phyloP scores from a whole-genome alignment of 1,140 invertebrate species.

The Delia radicum region DNA sequence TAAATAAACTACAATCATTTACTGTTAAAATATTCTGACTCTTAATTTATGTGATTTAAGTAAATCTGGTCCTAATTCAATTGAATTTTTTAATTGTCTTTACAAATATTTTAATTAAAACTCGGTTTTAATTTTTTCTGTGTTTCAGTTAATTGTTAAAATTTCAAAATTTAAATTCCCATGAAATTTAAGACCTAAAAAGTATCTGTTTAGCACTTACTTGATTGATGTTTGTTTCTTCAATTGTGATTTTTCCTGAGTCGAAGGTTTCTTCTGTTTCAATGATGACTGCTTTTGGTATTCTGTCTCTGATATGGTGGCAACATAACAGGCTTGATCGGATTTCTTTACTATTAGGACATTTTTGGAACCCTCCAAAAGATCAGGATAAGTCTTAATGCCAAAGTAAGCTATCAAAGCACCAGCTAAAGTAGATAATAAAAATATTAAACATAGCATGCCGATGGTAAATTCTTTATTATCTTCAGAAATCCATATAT shows the following conservation, averaged over 20 bases:
- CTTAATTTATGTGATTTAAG: too few species aligned
- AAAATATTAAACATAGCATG: slow-evolving; percentile 39
- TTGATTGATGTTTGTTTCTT: slow-evolving; percentile 21
- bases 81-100: too few species aligned
- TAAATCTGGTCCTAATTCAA: too few species aligned
- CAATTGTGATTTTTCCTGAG: neutral
- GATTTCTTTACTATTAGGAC: slow-evolving; percentile 39
- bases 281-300: slow-evolving; percentile 8
- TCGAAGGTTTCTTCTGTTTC: slow-evolving; percentile 11
- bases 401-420: slow-evolving; percentile 38
- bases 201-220: slow-evolving; percentile 2
- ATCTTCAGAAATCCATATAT: slow-evolving; percentile 29
- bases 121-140: too few species aligned
- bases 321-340: slow-evolving; percentile 35
- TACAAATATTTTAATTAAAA: too few species aligned
- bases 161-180: too few species aligned
- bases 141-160: too few species aligned
- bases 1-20: too few species aligned
- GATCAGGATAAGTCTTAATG: slow-evolving; percentile 38
- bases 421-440: slow-evolving; percentile 35
- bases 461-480: slow-evolving; percentile 41
- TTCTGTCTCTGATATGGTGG: slow-evolving; percentile 36
- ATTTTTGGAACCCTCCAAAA: slow-evolving; percentile 42
- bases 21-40: too few species aligned
- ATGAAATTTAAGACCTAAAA: too few species aligned